Evolutionary conservation across 1,140 invertebrate species (phyloP), one percentile per base, ranked within the genome.

Genomic region (Megathymus violae): DNA sequence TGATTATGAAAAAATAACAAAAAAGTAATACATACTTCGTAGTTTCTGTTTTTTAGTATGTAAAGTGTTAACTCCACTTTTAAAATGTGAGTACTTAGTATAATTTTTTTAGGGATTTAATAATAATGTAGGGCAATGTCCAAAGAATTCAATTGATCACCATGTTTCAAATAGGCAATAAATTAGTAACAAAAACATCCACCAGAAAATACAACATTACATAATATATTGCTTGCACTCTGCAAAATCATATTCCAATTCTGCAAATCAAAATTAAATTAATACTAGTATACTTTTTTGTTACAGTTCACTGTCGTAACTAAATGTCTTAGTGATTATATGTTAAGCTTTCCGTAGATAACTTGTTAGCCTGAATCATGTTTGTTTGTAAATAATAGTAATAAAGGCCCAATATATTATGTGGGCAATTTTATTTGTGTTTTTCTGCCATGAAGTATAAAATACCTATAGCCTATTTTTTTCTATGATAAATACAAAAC

Each of bases 381-480:
- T 25, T 56, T 43, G 38, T 17, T 36, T 56, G 52, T 56, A 56
- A 44, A 56, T 56, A 56, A 56, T 56, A 56, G 52, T 25, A 56
- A 56, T 56, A 56, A 56, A 56, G 22, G 52, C 52, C 52, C 52
- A 43, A 15, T 43, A 11, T 44, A 43, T 17, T 25, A 43, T 16
- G 40, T 15, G 52, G 52, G 52, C 52, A 56, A 44, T 56, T 56
- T 56, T 43, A 25, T 43, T 27, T 43, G 19, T 36, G n/a, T 40
- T 22, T 11, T 14, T 44, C 25, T 43, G 40, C 22, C n/a, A 38
- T 9, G 4, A 52, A 16, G 15, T 15, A 52, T 31, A 11, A 22
- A 40, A 36, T 9, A 17, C 0, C 17, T 10, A 1, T 44, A 44
- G 15, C 3, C 1, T 41, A 1, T 10, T 11, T 41, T 41, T 14